phyloP scores from a whole-genome alignment of 2,888 invertebrate genomes.

The Rhyacophila evoluta region DNA sequence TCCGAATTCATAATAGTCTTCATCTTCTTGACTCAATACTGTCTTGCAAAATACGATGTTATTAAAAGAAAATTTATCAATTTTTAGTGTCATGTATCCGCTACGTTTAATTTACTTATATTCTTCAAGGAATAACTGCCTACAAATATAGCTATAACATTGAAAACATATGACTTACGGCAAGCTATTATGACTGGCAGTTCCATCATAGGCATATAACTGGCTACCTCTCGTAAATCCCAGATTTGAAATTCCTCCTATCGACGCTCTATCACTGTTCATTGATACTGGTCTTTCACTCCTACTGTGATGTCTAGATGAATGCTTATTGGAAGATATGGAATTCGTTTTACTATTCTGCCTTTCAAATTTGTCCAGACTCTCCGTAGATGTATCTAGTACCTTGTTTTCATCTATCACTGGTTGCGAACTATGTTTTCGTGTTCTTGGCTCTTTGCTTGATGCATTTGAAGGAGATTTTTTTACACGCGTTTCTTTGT shows the following conservation, averaged over 20 bases:
- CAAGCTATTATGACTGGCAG: conserved; percentile 38
- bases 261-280: background rate
- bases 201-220: conserved; percentile 37
- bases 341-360: conserved; percentile 19
- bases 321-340: conserved; percentile 5
- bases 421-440: background rate
- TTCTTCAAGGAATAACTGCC: no score
- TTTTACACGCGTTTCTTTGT: background rate
- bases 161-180: conserved; percentile 47
- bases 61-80: no score
- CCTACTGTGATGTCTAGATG: conserved; percentile 34
- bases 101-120: no score
- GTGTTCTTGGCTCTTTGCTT: background rate
- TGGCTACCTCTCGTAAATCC: conserved; percentile 40
- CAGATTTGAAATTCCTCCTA: conserved; percentile 28
- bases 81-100: no score
- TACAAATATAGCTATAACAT: no score
- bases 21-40: no score
- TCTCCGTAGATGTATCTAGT: background rate
- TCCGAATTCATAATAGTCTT: no score
- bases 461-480: background rate
- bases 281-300: background rate
- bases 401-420: conserved; percentile 43
- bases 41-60: no score
- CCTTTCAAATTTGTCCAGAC: conserved; percentile 38